Evolutionary conservation across 2,888 invertebrate species (phyloP).

Genomic region (Mystacides longicornis): DNA sequence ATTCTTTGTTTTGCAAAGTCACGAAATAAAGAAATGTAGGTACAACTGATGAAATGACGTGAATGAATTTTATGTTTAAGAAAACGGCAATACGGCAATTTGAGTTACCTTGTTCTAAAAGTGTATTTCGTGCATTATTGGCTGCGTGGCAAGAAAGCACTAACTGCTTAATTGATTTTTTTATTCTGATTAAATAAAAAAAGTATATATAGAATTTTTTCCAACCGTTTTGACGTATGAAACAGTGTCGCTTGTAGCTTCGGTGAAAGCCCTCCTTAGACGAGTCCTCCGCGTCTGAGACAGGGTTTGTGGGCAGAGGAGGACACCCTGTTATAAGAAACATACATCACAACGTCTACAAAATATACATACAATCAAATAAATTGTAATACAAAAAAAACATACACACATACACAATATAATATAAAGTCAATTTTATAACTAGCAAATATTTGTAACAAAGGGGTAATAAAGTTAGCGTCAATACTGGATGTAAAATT

Average conservation of each 20-base stretch:
- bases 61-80: too few species aligned
- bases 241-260: constrained; percentile 81
- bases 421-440: not conserved
- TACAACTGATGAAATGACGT: too few species aligned
- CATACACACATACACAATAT: not conserved
- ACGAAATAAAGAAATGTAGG: too few species aligned
- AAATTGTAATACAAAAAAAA: not conserved
- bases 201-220: not conserved
- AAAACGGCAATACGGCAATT: too few species aligned
- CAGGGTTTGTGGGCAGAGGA: constrained; percentile 85
- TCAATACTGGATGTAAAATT: too few species aligned
- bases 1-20: too few species aligned
- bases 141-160: constrained; percentile 12
- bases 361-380: not conserved
- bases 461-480: too few species aligned
- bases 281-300: constrained; percentile 80
- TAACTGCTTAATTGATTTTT: not conserved
- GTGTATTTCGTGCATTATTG: not conserved
- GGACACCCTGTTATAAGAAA: constrained; percentile 59
- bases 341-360: constrained; percentile 17
- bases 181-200: not conserved
- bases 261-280: constrained; percentile 82
- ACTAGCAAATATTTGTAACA: too few species aligned
- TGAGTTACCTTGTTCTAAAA: too few species aligned
- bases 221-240: constrained; percentile 85